phyloP scores from a whole-genome alignment of 2,113 vertebrate species.

The Hemiprocne comata region DNA sequence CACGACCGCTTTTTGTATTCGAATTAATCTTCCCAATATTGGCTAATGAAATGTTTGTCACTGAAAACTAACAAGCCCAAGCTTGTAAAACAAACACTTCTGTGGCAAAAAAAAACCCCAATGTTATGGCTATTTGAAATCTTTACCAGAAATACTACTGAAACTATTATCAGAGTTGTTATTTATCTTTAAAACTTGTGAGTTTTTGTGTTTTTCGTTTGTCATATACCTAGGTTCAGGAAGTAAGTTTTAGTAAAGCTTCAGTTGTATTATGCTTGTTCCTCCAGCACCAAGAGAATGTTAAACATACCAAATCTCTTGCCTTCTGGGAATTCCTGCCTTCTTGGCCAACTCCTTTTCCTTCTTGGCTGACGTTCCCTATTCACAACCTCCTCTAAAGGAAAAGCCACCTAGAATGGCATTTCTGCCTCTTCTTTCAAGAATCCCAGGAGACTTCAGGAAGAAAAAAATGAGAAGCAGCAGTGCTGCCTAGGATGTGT shows the following conservation, averaged over 20 bases:
- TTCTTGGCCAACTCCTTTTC: slow-evolving; percentile 18
- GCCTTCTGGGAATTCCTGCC: slow-evolving; percentile 18
- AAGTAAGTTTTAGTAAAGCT: not conserved
- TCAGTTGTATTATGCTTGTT: not conserved
- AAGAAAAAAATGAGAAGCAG: not conserved
- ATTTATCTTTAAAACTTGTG: not conserved
- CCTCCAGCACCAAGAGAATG: not conserved
- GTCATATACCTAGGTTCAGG: not conserved
- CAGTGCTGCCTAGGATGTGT: not conserved
- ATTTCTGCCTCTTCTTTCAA: slow-evolving; percentile 48
- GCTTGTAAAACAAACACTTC: not conserved
- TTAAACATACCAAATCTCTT: slow-evolving; percentile 12
- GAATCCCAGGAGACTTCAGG: slow-evolving; percentile 41
- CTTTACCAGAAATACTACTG: not conserved
- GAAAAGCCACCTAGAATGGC: slow-evolving; percentile 21
- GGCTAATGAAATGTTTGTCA: not conserved
- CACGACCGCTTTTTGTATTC: not conserved
- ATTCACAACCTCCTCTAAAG: slow-evolving; percentile 31
- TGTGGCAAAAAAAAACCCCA: not conserved
- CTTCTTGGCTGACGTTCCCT: slow-evolving; percentile 28
- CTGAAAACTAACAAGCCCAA: not conserved
- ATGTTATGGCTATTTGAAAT: not conserved
- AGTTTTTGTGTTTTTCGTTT: not conserved
- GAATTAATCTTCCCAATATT: not conserved
- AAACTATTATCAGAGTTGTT: not conserved